Evolutionary conservation across 1,140 invertebrate genomes (phyloP).

Genomic region (Drosophila sulfurigaster): DNA sequence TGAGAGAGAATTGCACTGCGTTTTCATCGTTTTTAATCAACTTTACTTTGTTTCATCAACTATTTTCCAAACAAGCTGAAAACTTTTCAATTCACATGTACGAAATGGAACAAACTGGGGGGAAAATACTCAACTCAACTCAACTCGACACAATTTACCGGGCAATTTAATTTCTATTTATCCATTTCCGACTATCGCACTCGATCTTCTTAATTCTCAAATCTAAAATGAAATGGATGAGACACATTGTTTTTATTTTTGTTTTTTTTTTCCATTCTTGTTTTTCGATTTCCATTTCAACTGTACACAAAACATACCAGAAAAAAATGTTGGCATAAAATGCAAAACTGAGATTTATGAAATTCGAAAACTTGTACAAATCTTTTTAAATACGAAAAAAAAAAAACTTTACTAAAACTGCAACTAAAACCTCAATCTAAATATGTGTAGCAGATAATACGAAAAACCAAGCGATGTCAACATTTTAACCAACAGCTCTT

Average conservation of each 20-base stretch:
- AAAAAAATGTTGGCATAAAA: slow-evolving; percentile 84
- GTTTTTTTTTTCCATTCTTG: background rate
- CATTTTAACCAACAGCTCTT: slow-evolving; percentile 80
- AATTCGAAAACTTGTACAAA: slow-evolving; percentile 52
- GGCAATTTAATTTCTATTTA: slow-evolving; percentile 39
- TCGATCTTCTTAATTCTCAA: slow-evolving; percentile 6
- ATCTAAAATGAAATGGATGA: background rate
- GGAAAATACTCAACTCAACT: slow-evolving; percentile 1
- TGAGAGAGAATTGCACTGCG: slow-evolving; percentile 47
- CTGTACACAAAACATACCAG: slow-evolving; percentile 5
- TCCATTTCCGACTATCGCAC: slow-evolving; percentile 8
- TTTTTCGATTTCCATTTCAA: slow-evolving; percentile 34
- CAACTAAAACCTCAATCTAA: slow-evolving; percentile 22
- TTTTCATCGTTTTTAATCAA: slow-evolving; percentile 68
- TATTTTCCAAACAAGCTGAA: slow-evolving; percentile 45
- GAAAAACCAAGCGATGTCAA: slow-evolving; percentile 83
- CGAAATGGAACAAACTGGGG: background rate
- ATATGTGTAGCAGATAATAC: slow-evolving; percentile 29
- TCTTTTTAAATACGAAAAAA: slow-evolving; percentile 33
- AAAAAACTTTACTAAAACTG: slow-evolving; percentile 30
- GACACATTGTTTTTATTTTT: background rate
- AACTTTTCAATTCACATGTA: slow-evolving; percentile 17
- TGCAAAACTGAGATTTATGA: slow-evolving; percentile 66
- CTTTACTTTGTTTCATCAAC: slow-evolving; percentile 60
- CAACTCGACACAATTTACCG: slow-evolving; percentile 11